A percentile compares a stretch with the other conserved stretches of the same genome.
Conservation (phyloP, 1,140 invertebrate genomes). For the Triops longicaudatus region DNA sequence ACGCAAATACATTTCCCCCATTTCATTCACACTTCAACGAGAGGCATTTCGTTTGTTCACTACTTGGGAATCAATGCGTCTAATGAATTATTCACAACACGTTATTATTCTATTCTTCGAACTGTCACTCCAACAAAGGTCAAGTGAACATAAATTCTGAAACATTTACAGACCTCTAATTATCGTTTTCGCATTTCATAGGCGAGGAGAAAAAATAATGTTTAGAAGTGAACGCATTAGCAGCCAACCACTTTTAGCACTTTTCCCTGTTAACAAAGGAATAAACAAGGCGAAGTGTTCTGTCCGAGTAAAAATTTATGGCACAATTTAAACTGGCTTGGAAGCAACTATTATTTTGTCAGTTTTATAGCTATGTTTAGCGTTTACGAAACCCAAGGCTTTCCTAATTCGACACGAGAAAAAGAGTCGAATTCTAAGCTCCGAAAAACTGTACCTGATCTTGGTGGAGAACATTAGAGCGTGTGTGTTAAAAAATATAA, state of each 20-base stretch:
- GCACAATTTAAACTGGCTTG: not conserved
- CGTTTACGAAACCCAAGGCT: not conserved
- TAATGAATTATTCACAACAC: no score
- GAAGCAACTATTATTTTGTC: not conserved
- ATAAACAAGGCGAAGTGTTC: not conserved
- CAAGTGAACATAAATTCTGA: no score
- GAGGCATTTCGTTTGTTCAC: no score
- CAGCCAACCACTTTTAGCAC: not conserved
- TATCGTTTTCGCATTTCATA: no score
- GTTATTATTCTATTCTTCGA: no score
- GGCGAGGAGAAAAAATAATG: no score
- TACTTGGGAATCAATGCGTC: no score
- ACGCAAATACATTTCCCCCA: not conserved
- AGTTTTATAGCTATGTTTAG: not conserved
- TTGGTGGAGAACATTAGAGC: not conserved
- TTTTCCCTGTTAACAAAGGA: not conserved
- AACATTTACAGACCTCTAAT: no score
- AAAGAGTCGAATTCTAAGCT: not conserved
- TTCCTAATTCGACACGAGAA: not conserved
- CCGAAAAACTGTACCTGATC: not conserved
- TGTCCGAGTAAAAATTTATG: not conserved
- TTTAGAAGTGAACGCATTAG: not conserved
- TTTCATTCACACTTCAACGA: not conserved
- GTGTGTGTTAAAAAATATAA: no score
- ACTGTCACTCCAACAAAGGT: no score